These are phyloP conservation scores for Hemicrepidius hirtus DNA, from an alignment of 2,888 invertebrate species.

Conservation along the genomic window DNA sequence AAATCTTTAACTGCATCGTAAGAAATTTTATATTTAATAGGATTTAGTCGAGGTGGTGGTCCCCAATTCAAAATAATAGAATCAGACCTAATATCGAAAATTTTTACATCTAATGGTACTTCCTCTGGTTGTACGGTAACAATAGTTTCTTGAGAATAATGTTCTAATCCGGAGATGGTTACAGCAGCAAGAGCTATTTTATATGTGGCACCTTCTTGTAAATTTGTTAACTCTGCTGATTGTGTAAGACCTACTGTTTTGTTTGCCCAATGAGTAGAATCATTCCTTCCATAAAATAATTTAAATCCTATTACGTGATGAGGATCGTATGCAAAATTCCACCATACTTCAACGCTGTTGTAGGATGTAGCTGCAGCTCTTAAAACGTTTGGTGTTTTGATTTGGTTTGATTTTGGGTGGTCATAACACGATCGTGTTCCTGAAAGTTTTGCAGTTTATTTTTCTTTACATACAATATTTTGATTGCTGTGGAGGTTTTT, in stretches of 20 bases:
- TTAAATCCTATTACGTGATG: constrained; percentile 90
- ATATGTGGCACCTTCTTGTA: constrained; percentile 93
- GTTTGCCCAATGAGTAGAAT: constrained; percentile 93
- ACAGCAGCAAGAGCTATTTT: constrained; percentile 92
- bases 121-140: constrained; percentile 94
- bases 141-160: constrained; percentile 87
- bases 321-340: constrained; percentile 92
- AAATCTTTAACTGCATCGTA: constrained; percentile 96
- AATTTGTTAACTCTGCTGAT: constrained; percentile 90
- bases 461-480: too few species aligned
- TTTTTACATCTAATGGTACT: constrained; percentile 90
- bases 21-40: constrained; percentile 91
- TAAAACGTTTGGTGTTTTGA: constrained; percentile 84
- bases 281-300: constrained; percentile 94
- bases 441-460: not conserved
- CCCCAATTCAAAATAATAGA: constrained; percentile 95
- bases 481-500: too few species aligned
- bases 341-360: constrained; percentile 95
- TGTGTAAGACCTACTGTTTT: constrained; percentile 90
- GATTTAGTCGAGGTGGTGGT: constrained; percentile 90
- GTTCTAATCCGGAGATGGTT: constrained; percentile 86
- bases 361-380: constrained; percentile 95
- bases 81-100: constrained; percentile 93
- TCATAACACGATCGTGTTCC: constrained; percentile 77
- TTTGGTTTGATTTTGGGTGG: constrained; percentile 19